These are phyloP conservation scores for Andrena trimmerana DNA, from an alignment of 2,888 invertebrate genomes.

Conservation along the genomic window DNA sequence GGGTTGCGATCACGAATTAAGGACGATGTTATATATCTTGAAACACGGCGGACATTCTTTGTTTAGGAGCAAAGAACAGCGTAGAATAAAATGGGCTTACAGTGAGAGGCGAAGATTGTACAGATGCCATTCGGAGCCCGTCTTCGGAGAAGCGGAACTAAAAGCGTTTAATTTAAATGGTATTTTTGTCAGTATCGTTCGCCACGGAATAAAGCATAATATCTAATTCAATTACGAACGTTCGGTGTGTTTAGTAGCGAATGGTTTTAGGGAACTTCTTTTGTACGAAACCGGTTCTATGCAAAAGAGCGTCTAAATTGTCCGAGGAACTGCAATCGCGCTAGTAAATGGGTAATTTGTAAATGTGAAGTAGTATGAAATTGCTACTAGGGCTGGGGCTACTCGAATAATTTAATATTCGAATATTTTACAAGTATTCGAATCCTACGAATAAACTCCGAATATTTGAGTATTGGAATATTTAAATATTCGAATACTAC, in stretches of 20 bases:
- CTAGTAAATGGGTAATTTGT: slow-evolving; percentile 43
- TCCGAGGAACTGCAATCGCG: slow-evolving; percentile 48
- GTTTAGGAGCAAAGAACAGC: slow-evolving; percentile 29
- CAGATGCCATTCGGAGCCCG: slow-evolving; percentile 31
- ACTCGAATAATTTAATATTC: too few relatives aligned
- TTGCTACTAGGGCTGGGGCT: not conserved
- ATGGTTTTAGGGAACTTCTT: slow-evolving; percentile 30
- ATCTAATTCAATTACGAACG: slow-evolving; percentile 26
- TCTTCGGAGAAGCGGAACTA: slow-evolving; percentile 26
- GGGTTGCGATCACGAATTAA: not conserved
- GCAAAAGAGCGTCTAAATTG: slow-evolving; percentile 31
- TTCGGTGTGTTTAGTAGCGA: slow-evolving; percentile 4
- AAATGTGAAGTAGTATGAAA: slow-evolving; percentile 72
- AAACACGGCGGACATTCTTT: slow-evolving; percentile 9
- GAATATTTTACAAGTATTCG: too few relatives aligned
- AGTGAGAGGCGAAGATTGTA: slow-evolving; percentile 22
- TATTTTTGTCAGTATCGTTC: slow-evolving; percentile 45
- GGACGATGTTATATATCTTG: not conserved
- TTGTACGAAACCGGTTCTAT: slow-evolving; percentile 54
- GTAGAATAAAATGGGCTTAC: slow-evolving; percentile 15
- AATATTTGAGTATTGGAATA: too few relatives aligned
- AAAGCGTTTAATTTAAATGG: slow-evolving; percentile 38
- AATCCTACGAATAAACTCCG: too few relatives aligned
- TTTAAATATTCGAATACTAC: too few relatives aligned
- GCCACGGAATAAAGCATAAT: slow-evolving; percentile 42